Base-by-base conservation (phyloP, 2,113 vertebrate species). In the Sinocyclocheilus maitianheensis region DNA sequence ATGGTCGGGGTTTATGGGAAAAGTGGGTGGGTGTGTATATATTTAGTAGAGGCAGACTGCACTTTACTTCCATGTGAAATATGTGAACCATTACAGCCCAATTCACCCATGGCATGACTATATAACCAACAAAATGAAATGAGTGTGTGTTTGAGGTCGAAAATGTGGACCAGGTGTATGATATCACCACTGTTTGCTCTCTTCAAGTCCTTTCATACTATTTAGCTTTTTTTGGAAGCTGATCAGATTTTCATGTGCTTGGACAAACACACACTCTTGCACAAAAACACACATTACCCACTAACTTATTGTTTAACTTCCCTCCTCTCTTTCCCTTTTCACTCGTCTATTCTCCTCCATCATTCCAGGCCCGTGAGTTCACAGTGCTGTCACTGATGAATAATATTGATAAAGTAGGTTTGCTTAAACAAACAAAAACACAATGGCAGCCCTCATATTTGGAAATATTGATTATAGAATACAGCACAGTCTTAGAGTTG, bases 91-190 rank as follows among this genome's bases (percentile, higher is more conserved):
- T 83, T 77, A 58, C 26, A 87, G n/a, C 51, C 26, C 77, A 51
- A 75, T 80, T 81, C 67, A 53, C 14, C 11, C 14, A 46, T 74
- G 10, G 16, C 76, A 69, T 26, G 55, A 82, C 60, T 37, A 20
- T 5, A 67, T 77, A 71, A 65, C 22, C 48, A 60, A 46, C 9
- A 63, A 30, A 20, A 0, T 58, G 5, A 48, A 65, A 72, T 78
- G 4, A 20, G 26, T 72, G 40, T 65, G 79, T 67, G 81, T 78
- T 62, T 71, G 53, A 51, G 10, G 22, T 12, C 20, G 26, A 13
- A 86, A 86, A 84, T 86, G n/a, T 62, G 55, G 22, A 55, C 77
- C 85, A 89, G 85, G 82, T 89, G 85, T 81, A 82, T 84, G 87
- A 85, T 82, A 89, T 89, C 62, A 87, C 46, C 40, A 9, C 22